A percentile compares a stretch with the other conserved stretches of the same genome.
phyloP scores from a whole-genome alignment of 37 sponge, comb jelly and placozoan genomes.

The Spongilla lacustris region DNA sequence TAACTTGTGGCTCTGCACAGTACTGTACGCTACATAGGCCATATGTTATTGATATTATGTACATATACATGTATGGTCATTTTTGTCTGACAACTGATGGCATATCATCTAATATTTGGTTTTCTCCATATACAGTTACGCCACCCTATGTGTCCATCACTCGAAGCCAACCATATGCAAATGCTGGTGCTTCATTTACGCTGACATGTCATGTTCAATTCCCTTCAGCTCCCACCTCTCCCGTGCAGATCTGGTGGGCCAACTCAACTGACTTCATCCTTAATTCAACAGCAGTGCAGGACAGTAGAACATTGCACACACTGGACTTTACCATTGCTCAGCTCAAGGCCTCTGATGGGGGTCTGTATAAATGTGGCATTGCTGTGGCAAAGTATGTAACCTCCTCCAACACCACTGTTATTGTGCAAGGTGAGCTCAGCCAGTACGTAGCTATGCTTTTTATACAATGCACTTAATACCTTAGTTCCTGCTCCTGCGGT shows the following conservation, averaged over 20 bases:
- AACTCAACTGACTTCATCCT: not conserved
- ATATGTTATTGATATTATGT: too few relatives aligned
- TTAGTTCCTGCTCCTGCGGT: not conserved
- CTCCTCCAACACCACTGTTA: not conserved
- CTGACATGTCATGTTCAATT: not conserved
- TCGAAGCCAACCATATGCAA: not conserved
- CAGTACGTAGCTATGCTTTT: not conserved
- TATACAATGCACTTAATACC: not conserved
- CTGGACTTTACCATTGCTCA: not conserved
- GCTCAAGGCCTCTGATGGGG: not conserved
- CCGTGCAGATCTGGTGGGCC: not conserved
- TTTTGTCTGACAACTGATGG: too few relatives aligned
- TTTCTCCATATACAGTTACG: not conserved
- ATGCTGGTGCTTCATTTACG: not conserved
- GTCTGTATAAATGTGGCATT: not conserved
- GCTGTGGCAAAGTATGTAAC: not conserved
- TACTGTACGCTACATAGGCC: too few relatives aligned
- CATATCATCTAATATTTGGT: not conserved
- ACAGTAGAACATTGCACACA: not conserved
- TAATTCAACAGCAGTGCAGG: not conserved
- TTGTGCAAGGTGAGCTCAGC: not conserved
- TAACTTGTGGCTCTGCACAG: too few relatives aligned
- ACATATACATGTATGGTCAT: too few relatives aligned
- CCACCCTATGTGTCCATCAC: not conserved
- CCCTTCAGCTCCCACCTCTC: not conserved